Base-by-base conservation (phyloP, 1,140 invertebrate species). In the Penaeus japonicus region DNA sequence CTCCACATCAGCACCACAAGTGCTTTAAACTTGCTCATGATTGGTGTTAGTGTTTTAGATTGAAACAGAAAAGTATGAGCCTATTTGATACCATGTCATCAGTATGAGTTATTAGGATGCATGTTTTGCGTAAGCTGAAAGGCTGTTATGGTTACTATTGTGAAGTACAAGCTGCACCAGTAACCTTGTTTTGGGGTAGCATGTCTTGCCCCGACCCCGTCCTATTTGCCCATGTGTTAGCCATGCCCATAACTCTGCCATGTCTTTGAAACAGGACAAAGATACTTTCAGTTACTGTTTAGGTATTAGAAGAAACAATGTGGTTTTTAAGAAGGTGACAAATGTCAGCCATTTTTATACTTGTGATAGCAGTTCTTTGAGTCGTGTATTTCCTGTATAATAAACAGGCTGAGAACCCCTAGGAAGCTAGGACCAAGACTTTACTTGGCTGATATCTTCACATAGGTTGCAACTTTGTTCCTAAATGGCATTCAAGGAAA, bases 381-480 rank as follows among this genome's bases (percentile, higher is more conserved):
- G 77, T 79, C 77, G 47, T 53, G 22, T 24, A 79, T 53, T 53
- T 53, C 77, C 77, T 79, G 77, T 79, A 53, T 79, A 53, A 53
- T 79, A 53, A 79, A 79, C 77, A 79, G 77, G 77, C 18, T 79
- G 18, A 47, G 47, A 47, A 53, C 47, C 77, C 27, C 27, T 53
- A 15, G 47, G 77, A n/a, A 53, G 32, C 54, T 35, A 24, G 27
- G 47, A 79, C 77, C 77, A 79, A 79, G 77, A 53, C 39, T 53
- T 79, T 39, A 53, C 54, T 79, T 79, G 77, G 77, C 77, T 79
- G 77, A 53, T 79, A 39, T 79, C 77, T 79, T 79, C 77, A 79
- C 77, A 79, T 79, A 47, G 47, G 77, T 79, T 79, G 77, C 77
- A 79, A 79, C 77, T 79, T 79, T 79, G 77, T 79, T 79, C 77